Evolutionary conservation across 2,888 invertebrate genomes (phyloP), one percentile per base, ranked within the genome.

Genomic region (Nasonia oneida): DNA sequence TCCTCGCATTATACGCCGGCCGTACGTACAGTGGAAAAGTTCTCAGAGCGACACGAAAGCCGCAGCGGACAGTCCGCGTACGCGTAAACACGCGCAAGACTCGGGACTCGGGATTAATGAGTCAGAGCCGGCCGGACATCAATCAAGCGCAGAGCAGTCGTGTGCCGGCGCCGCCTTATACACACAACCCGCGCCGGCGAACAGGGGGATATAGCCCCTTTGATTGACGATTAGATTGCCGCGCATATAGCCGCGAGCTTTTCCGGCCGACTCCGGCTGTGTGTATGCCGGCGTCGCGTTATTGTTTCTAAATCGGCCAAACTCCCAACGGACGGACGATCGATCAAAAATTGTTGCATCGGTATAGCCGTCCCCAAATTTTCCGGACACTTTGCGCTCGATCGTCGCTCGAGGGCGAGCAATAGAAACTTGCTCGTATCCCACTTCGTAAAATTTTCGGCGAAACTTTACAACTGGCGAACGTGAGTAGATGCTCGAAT

Each of bases 401-500:
- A 23, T 64, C 64, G 64, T 18, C 53, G 29, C 67, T 0, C 39
- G 29, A 29, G 29, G 29, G 23, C 53, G 23, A 12, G 70, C 67
- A 75, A 33, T 39, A 39, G 70, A 83, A 83, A 83, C 39, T 73
- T 83, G 3, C 15, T 18, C 67, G 29, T 78, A 67, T 84, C 23
- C 75, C 79, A 82, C 84, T 84, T 84, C 47, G 81, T 61, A 53
- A 80, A 87, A 87, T 84, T 79, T 82, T 67, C 53, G 37, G 53
- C 18, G 61, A 67, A 86, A 87, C 84, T 87, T 86, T 84, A 39
- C 85, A 74, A 86, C 86, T 82, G 84, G 82, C 74, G 57, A 84
- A 87, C 86, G 87, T 84, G 87, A 87, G 87, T 75, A 57, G 87
- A 86, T 76, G 76, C 81, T 86, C 81, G 71, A 87, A 84, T 83